phyloP scores from a whole-genome alignment of 2,113 vertebrate species.

The Cinclus cinclus region DNA sequence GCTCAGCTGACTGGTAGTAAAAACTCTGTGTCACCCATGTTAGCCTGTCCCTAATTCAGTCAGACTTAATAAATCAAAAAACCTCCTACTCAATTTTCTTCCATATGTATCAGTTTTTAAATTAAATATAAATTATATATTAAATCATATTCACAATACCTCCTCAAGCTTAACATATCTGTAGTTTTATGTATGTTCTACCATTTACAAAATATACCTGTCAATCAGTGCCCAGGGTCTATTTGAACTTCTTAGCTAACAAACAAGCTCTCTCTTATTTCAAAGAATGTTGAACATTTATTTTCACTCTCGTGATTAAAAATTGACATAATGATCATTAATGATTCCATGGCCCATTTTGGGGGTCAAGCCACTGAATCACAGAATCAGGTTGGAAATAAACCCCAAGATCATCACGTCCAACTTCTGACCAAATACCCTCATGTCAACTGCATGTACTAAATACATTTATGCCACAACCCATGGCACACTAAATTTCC shows the following conservation, averaged over 20 bases:
- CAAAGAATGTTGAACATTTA: not conserved
- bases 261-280: not conserved
- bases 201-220: not conserved
- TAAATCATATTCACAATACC: not conserved
- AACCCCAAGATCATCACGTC: not conserved
- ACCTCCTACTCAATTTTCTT: not conserved
- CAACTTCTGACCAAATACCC: not conserved
- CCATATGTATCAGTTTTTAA: not conserved
- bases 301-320: not conserved
- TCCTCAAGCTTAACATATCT: not conserved
- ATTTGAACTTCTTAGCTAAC: not conserved
- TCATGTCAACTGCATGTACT: not conserved
- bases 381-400: not conserved
- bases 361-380: not conserved
- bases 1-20: not conserved
- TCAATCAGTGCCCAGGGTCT: not conserved
- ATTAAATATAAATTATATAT: not conserved
- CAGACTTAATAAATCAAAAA: not conserved
- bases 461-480: not conserved
- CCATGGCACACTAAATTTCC: not conserved
- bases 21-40: not conserved
- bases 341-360: not conserved
- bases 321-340: not conserved
- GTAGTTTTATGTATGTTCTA: not conserved
- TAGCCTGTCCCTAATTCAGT: not conserved